A percentile compares a stretch with the other conserved stretches of the same genome.
Conservation (phyloP, 1,140 invertebrate genomes). For the Macrostomum lignano region DNA sequence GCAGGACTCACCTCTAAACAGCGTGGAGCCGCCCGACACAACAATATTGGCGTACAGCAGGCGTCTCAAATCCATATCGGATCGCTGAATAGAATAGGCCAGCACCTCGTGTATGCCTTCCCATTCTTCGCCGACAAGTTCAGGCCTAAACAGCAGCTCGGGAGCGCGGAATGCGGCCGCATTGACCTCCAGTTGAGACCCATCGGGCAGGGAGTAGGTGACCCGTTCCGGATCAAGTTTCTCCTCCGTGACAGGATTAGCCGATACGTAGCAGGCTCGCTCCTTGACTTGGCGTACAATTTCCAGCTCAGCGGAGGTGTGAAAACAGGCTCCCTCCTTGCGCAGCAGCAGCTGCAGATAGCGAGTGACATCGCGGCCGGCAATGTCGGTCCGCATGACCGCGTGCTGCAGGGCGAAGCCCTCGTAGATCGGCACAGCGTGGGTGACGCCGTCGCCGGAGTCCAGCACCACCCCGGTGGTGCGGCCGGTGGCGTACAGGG, state of each 20-base stretch:
- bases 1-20: slow-evolving; percentile 49
- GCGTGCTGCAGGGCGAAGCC: slow-evolving; percentile 92
- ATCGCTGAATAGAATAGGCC: slow-evolving; percentile 42
- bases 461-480: slow-evolving; percentile 92
- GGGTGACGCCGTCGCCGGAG: slow-evolving; percentile 88
- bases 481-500: slow-evolving; percentile 84
- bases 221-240: slow-evolving; percentile 54
- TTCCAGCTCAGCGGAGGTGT: slow-evolving; percentile 88
- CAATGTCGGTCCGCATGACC: slow-evolving; percentile 88
- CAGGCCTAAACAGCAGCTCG: slow-evolving; percentile 83
- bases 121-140: slow-evolving; percentile 84
- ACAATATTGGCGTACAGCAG: slow-evolving; percentile 92
- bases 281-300: slow-evolving; percentile 73
- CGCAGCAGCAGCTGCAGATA: slow-evolving; percentile 62
- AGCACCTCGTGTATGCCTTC: slow-evolving; percentile 65
- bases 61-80: slow-evolving; percentile 83
- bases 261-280: slow-evolving; percentile 63
- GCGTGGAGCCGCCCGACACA: slow-evolving; percentile 77
- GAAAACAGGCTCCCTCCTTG: slow-evolving; percentile 82
- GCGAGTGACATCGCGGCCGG: slow-evolving; percentile 74
- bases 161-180: slow-evolving; percentile 73
- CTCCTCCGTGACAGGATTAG: slow-evolving; percentile 74
- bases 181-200: slow-evolving; percentile 66
- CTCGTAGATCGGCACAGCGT: slow-evolving; percentile 95
- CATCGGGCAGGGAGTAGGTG: slow-evolving; percentile 73